Base-by-base conservation (phyloP, 92 coral and sea anemone species). In the Siderastrea siderea region DNA sequence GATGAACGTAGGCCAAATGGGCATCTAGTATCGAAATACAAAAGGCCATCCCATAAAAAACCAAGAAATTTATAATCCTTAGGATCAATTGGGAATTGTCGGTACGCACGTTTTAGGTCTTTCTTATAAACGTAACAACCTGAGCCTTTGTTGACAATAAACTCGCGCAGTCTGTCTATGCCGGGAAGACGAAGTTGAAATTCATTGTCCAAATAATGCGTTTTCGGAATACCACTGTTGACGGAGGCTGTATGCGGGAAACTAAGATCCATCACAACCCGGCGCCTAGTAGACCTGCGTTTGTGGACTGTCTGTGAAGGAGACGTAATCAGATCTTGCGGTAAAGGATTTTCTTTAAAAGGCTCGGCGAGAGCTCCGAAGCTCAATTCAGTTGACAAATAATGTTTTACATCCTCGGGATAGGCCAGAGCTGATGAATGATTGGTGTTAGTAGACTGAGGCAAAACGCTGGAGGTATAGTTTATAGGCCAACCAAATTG, bases 401-500 rank as follows among this genome's bases (percentile, higher is more conserved):
- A 89, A 53, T 89, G 79, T 15, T 77, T 57, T 0, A 89, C 80
- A 38, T 74, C 68, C 15, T 47, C 76, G 62, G 76, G 47, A 38
- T 81, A 75, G 51, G 74, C 72, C 38, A 51, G 47, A 6, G 92
- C 92, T 13, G 92, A 89, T 6, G 47, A 77, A 13, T 82, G 88
- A 83, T 89, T 89, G 7, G 63, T 38, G 64, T 47, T 68, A 59
- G 92, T 82, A 26, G 92, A 49, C 70, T 66, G 53, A 47, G 82
- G 84, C 65, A 26, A 61, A 64, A 14, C 63, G n/a, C 69, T 19
- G 1, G 74, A n/a, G 3, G 47, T 55, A 65, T 75, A 85, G 54
- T 85, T 75, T 48, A 85, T 84, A 60, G 89, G 89, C 88, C 88
- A 84, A 58, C 92, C 84, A 46, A 70, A 88, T 75, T 83, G 81